Base-by-base conservation (phyloP, 2,888 invertebrate species). In the Adelphocoris suturalis region DNA sequence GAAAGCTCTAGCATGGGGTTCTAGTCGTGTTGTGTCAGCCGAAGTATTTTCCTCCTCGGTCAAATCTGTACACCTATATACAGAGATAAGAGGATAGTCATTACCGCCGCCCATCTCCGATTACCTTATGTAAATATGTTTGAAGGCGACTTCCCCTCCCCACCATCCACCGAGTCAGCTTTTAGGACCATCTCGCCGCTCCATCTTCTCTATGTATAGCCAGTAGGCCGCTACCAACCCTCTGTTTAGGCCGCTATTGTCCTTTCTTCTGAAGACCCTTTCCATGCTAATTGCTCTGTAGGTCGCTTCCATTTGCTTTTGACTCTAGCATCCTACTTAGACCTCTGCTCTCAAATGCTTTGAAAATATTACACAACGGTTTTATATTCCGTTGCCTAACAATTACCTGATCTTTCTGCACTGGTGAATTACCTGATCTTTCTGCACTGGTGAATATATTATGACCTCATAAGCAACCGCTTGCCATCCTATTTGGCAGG, bases 61-160 rank as follows among this genome's bases (percentile, higher is more conserved):
- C 23, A 68, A 68, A 23, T 68, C 78, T 16, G 78, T 19, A 16
- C n/a, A n/a, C 78, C 37, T 37, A 46, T 14, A 37, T 11, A 80
- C 46, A 16, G 2, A 80, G 78, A 80, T 80, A 80, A 80, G 78
- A 80, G 78, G 13, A 46, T 37, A 16, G 78, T 80, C 78, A 80
- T 80, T 80, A 80, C 78, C 19, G 46, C 28, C 37, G 19, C n/a
- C 46, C 46, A 16, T 47, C 13, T 46, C 78, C 4, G 78, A 80
- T 80, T 80, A 80, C 78, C 78, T 80, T 80, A 80, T 80, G 78
- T 80, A 80, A 80, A 80, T 80, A 80, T 80, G 78, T 80, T 80
- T n/a, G 78, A 19, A 37, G 37, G 37, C 37, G 12, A 52, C 12
- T 11, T 11, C 52, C 13, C 52, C 52, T 14, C 16, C 16, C 52